Evolutionary conservation across 2,888 invertebrate genomes (phyloP).

Genomic region (Trypoxylon attenuatum): DNA sequence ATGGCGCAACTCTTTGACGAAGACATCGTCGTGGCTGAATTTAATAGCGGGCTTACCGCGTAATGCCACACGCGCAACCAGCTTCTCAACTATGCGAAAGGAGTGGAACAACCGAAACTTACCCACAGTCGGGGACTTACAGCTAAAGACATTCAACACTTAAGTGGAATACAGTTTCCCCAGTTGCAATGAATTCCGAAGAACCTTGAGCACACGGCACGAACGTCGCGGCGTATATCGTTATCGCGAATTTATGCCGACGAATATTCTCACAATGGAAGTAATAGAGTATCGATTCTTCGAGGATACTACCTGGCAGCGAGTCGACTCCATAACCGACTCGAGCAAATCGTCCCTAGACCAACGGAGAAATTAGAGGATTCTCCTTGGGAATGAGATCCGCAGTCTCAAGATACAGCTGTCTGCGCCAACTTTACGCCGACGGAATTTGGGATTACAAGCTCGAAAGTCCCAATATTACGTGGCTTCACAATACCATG

Average conservation of each 20-base stretch:
- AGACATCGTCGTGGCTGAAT: slow-evolving; percentile 3
- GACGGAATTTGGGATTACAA: slow-evolving; percentile 19
- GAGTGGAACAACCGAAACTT: slow-evolving; percentile 13
- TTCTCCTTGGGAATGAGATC: no score
- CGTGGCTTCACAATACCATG: slow-evolving; percentile 34
- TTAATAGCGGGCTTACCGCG: slow-evolving; percentile 13
- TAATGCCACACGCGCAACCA: slow-evolving; percentile 14
- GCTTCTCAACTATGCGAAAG: slow-evolving; percentile 4
- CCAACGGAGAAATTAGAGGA: no score
- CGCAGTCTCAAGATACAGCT: background rate
- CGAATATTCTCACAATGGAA: background rate
- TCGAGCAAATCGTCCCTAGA: no score
- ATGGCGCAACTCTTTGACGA: slow-evolving; percentile 4
- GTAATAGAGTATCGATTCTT: slow-evolving; percentile 22
- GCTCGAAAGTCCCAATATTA: slow-evolving; percentile 12
- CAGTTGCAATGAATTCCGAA: no score
- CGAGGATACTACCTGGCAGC: slow-evolving; percentile 17
- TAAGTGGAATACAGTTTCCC: no score
- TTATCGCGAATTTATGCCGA: no score
- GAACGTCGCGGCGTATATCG: no score
- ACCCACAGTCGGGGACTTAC: no score
- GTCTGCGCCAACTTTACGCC: background rate
- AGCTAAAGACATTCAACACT: no score
- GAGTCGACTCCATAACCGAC: no score
- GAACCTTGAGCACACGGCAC: no score